Evolutionary conservation across 2,113 vertebrate species (phyloP).

Genomic region (Vidua macroura): DNA sequence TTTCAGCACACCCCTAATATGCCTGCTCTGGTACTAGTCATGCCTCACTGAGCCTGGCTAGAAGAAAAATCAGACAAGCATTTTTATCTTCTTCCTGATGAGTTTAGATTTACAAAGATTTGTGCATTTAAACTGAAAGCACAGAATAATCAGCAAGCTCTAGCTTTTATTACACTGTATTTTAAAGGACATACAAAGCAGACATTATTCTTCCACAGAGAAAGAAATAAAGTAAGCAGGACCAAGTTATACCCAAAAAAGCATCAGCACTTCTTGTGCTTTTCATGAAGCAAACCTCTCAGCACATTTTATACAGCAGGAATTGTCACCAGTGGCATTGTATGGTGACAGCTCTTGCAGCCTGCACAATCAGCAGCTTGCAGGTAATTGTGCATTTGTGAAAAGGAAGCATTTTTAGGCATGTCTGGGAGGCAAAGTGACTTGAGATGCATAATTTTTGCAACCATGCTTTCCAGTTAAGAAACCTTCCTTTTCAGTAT

Average conservation of each 20-base stretch:
- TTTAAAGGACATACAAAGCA: conserved; percentile 31
- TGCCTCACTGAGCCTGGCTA: not conserved
- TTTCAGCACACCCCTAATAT: not conserved
- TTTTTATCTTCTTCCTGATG: conserved; percentile 30
- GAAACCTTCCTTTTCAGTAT: not conserved
- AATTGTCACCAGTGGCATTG: not conserved
- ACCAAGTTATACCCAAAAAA: not conserved
- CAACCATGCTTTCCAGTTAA: not conserved
- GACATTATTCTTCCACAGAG: not conserved
- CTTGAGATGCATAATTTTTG: not conserved
- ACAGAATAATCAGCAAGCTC: not conserved
- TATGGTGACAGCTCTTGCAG: not conserved
- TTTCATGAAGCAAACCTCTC: not conserved
- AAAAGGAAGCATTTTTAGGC: not conserved
- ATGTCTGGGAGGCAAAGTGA: not conserved
- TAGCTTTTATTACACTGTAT: conserved; percentile 26
- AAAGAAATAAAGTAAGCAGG: not conserved
- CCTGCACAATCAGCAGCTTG: not conserved
- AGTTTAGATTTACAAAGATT: conserved; percentile 38
- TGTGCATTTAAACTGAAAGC: not conserved
- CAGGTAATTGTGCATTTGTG: not conserved
- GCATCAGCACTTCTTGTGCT: not conserved
- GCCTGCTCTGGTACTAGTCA: not conserved
- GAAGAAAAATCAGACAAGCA: not conserved
- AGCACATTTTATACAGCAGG: not conserved